Conservation (phyloP, 2,888 invertebrate species). For the Yponomeuta evonymella region DNA sequence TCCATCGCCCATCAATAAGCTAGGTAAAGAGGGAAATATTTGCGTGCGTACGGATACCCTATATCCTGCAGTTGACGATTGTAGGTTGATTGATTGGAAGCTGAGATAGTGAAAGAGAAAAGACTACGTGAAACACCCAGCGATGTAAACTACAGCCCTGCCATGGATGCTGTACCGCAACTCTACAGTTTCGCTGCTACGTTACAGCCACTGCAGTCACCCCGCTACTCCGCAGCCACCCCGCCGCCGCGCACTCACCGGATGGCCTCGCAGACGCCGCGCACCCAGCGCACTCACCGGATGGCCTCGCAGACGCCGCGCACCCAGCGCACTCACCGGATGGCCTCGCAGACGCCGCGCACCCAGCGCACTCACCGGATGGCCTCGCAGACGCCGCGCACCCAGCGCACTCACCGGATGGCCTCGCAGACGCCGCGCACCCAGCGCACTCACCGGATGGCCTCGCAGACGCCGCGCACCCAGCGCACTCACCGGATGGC, state of each 20-base stretch:
- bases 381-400: too few species aligned
- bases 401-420: conserved; percentile 74
- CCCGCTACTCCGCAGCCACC: background rate
- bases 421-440: conserved; percentile 99
- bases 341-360: conserved; percentile 92
- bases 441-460: conserved; percentile 97
- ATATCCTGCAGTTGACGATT: too few species aligned
- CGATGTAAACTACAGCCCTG: conserved; percentile 96
- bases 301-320: too few species aligned
- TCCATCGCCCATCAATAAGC: too few species aligned
- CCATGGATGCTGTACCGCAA: conserved; percentile 81
- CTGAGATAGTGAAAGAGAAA: too few species aligned
- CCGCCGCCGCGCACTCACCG: conserved; percentile 48
- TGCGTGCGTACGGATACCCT: too few species aligned
- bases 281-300: conserved; percentile 98
- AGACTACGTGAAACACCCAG: conserved; percentile 97
- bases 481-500: conserved; percentile 87
- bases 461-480: conserved; percentile 99
- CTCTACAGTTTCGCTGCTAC: background rate
- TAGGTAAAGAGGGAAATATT: too few species aligned
- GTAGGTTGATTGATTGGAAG: too few species aligned
- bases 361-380: background rate
- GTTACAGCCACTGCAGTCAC: background rate
- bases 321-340: conserved; percentile 99
- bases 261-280: conserved; percentile 99